Evolutionary conservation across 2,797 vertebrate genomes (phyloP).

Genomic region (Varecia variegata): DNA sequence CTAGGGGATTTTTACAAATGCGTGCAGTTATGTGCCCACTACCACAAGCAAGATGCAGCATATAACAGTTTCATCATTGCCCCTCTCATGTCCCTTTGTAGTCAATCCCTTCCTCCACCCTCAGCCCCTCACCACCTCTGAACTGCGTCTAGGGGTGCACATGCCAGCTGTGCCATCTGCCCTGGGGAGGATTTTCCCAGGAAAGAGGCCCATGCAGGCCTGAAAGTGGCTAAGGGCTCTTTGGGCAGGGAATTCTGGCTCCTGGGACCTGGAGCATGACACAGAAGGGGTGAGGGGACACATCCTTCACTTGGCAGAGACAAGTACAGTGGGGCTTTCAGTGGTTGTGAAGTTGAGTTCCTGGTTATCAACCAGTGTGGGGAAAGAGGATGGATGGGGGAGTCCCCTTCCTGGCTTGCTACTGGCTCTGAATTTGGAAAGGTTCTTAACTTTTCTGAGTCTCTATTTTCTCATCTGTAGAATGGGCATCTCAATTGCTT

Average conservation of each 20-base stretch:
- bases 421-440: neutral
- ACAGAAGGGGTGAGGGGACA: neutral
- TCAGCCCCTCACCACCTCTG: neutral
- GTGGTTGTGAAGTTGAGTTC: neutral
- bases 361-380: neutral
- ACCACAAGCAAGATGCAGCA: neutral
- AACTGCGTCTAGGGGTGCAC: neutral
- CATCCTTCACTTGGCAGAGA: neutral
- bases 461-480: slow-evolving; percentile 11
- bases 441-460: slow-evolving; percentile 5
- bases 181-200: neutral
- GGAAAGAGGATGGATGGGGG: neutral
- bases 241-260: neutral
- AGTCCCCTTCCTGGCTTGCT: neutral
- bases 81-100: neutral
- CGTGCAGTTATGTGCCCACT: neutral
- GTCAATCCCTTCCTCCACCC: neutral
- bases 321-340: neutral
- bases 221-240: neutral
- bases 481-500: neutral
- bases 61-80: neutral
- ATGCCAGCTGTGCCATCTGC: neutral
- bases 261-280: neutral
- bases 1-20: neutral
- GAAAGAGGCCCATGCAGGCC: neutral